Base-by-base conservation (phyloP, 2,888 invertebrate genomes). In the Unio pictorum region DNA sequence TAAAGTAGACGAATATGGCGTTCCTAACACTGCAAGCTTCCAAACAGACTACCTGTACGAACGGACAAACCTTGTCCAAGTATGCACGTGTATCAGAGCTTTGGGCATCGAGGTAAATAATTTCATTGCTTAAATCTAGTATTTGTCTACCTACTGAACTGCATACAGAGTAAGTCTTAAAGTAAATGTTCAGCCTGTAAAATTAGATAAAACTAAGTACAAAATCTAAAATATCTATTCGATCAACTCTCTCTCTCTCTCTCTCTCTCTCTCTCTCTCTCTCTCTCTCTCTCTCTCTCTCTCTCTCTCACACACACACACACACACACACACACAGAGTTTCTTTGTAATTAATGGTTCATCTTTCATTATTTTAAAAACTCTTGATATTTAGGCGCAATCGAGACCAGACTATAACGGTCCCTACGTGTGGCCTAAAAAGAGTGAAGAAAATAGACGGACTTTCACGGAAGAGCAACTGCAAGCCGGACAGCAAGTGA, bases 381-480 rank as follows among this genome's bases (percentile, higher is more conserved):
- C 34, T 34, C 55, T 54, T 64, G 28, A 64, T 62, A 30, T 77
- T 74, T 69, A 86, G 86, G 84, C 82, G 23, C 86, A 88, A 75
- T 76, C 80, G 8, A 80, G 76, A 55, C 83, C 84, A 11, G 81
- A 74, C 45, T 87, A 84, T 72, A 70, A 72, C 8, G 85, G 85
- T 56, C 96, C 97, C 20, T 93, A 94, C 69, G 96, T 97, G 90
- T 98, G 98, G 75, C 98, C 98, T 56, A 97, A 97, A 91, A 98
- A 99, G 91, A 94, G 97, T 11, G 96, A 97, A 89, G 96, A 96
- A 91, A 98, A 99, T 89, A 94, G 96, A 60, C 93, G 98, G 76
- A 93, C 95, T 88, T 99, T 98, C 92, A 94, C 95, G 20, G 96
- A 98, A 67, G 98, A 99, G 88, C 98, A 98, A 90, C 92, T 98